Percentiles rank a stretch among this genome's conserved stretches.
Evolutionary conservation across 2,888 invertebrate genomes (phyloP).

Genomic region (Apotomis betuletana): DNA sequence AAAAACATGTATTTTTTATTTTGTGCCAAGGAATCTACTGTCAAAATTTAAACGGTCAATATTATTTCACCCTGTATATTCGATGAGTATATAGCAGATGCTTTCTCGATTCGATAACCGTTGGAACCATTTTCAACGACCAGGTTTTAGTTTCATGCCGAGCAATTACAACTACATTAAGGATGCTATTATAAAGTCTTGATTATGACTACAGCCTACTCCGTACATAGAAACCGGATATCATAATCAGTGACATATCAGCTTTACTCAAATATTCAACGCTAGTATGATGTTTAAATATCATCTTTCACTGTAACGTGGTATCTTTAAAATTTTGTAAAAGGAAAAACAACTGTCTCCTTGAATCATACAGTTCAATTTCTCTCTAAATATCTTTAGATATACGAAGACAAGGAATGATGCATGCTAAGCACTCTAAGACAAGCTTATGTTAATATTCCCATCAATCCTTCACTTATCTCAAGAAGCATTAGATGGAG

Average conservation of each 20-base stretch:
- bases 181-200: neutral
- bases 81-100: too few species aligned
- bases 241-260: neutral
- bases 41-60: too few species aligned
- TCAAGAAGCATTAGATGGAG: slow-evolving; percentile 5
- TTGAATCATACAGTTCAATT: neutral
- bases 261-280: neutral
- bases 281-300: neutral
- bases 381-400: neutral
- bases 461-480: slow-evolving; percentile 1
- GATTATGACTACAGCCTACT: neutral
- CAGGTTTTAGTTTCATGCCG: neutral
- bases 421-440: neutral
- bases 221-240: neutral
- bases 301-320: neutral
- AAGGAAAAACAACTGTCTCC: neutral
- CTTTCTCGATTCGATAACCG: too few species aligned
- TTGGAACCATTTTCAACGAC: too few species aligned
- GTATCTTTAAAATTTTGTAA: neutral
- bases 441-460: neutral
- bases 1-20: too few species aligned
- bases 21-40: too few species aligned
- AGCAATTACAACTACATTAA: too few species aligned
- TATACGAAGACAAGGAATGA: neutral
- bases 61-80: too few species aligned